Evolutionary conservation across 2,113 vertebrate genomes (phyloP), one percentile per base, ranked within the genome.

Genomic region (Electrona antarctica): DNA sequence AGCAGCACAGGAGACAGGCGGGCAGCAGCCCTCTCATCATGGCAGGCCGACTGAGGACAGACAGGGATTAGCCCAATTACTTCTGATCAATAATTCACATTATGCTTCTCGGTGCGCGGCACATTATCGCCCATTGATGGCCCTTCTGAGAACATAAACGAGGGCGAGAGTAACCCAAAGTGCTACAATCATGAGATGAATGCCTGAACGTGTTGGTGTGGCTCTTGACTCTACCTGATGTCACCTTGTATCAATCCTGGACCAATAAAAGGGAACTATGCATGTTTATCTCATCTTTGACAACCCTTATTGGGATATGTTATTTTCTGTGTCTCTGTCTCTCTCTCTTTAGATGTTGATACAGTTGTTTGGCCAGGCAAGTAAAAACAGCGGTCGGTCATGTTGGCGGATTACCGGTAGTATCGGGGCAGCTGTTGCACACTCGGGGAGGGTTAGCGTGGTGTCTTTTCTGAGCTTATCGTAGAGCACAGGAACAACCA

Each of bases 401-500:
- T 81, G 80, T 78, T 65, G 67, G 73, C 60, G 54, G 85, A 83
- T 89, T 85, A 83, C 69, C 76, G 21, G 54, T 29, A 75, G 66
- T 57, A 59, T n/a, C 14, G 6, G 67, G 60, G 76, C 68, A 78
- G 82, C 69, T 77, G 73, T 64, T 76, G 76, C 70, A 70, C 81
- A 21, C 21, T 77, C 69, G 5, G 62, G 71, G 71, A 79, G 67
- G 71, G 77, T 74, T 62, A 57, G 33, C 58, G 64, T 66, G 21
- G 3, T 73, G 76, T 74, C 21, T 78, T 81, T 60, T 57, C 14
- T 33, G n/a, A 72, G 83, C 69, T 90, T 82, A 89, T 90, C 82
- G 78, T 56, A 71, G 85, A 83, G 68, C 29, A 70, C 29, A 41
- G 28, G 41, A 21, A 21, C 21, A 21, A 21, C 21, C 21, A 2